Evolutionary conservation across 2,113 vertebrate species (phyloP), one percentile per base, ranked within the genome.

Genomic region (Amblyopsis rosae): DNA sequence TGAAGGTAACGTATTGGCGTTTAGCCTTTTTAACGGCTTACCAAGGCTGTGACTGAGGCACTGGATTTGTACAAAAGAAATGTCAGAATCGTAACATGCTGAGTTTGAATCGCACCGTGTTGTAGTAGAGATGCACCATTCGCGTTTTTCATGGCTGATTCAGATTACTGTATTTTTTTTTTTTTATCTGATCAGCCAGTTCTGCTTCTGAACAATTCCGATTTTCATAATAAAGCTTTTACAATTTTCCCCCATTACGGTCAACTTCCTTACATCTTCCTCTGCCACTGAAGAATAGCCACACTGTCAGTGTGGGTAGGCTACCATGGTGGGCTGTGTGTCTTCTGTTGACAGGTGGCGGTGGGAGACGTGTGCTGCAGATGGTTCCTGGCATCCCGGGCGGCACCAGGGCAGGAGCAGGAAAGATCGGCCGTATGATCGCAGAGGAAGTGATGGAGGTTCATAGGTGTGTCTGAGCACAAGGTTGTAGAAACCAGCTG

Each of bases 361-460:
- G 26, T 26, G 26, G 95, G 4, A 95, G 96, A 86, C 93, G 96
- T 70, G 91, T 92, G 26, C 93, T 98, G 75, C 96, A 97, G 72
- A 93, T 94, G 7, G 96, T 99, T 48, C 98, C 98, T 1, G 97
- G 98, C 68, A 97, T 98, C 87, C 96, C 98, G 13, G 98, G 97
- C 7, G 98, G 98, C 70, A 99, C 98, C 0, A 93, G 96, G 85
- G 95, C 97, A 0, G 98, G 98, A 72, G 98, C 97, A 1, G 98
- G 97, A 55, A 99, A 99, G 92, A 98, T 99, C 55, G 98, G 98
- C 17, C 95, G 98, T 67, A 99, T 99, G 96, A 99, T 99, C 60
- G 98, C 97, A 9, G 98, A 99, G 81, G 98, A 99, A 86, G 96
- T 99, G 86, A 98, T 99, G 97, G 98, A 99, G 90, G 97, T 98